Percentiles rank a stretch among this genome's conserved stretches.
Evolutionary conservation across 1,140 invertebrate species (phyloP).

Genomic region (Drosophila leontia): DNA sequence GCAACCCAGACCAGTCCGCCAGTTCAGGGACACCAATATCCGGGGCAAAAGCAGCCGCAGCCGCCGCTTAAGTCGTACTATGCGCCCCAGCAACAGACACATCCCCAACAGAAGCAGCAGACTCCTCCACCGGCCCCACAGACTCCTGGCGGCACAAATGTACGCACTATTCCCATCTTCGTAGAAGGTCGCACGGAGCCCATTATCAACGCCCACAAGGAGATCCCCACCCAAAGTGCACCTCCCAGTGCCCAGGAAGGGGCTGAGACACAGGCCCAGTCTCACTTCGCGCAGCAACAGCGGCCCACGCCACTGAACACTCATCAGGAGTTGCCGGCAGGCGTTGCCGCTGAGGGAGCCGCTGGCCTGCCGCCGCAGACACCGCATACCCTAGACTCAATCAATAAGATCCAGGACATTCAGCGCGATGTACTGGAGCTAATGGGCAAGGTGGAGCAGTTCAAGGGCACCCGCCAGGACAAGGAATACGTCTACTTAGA

Average conservation of each 20-base stretch:
- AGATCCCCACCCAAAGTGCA: slow-evolving; percentile 82
- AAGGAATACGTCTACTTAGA: slow-evolving; percentile 96
- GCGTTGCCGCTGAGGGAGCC: slow-evolving; percentile 24
- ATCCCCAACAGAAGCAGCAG: slow-evolving; percentile 81
- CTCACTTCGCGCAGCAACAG: slow-evolving; percentile 59
- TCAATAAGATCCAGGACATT: slow-evolving; percentile 92
- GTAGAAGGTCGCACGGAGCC: slow-evolving; percentile 93
- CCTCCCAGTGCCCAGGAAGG: slow-evolving; percentile 83
- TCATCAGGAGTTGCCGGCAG: slow-evolving; percentile 58
- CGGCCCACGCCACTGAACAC: slow-evolving; percentile 80
- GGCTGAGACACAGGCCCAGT: slow-evolving; percentile 83
- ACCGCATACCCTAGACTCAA: slow-evolving; percentile 88
- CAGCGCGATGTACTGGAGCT: slow-evolving; percentile 92
- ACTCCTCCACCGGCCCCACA: slow-evolving; percentile 69
- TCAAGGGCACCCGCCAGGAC: slow-evolving; percentile 90
- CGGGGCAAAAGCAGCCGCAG: slow-evolving; percentile 38
- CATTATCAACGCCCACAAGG: slow-evolving; percentile 87
- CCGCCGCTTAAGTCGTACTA: slow-evolving; percentile 67
- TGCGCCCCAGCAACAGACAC: slow-evolving; percentile 73
- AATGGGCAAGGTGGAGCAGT: slow-evolving; percentile 91
- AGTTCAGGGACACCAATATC: slow-evolving; percentile 35
- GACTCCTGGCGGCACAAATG: slow-evolving; percentile 81
- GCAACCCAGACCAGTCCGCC: slow-evolving; percentile 77
- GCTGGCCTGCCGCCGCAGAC: slow-evolving; percentile 80
- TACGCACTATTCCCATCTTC: slow-evolving; percentile 94